phyloP scores from a whole-genome alignment of 2,797 vertebrate genomes.

The Buceros bicornis region DNA sequence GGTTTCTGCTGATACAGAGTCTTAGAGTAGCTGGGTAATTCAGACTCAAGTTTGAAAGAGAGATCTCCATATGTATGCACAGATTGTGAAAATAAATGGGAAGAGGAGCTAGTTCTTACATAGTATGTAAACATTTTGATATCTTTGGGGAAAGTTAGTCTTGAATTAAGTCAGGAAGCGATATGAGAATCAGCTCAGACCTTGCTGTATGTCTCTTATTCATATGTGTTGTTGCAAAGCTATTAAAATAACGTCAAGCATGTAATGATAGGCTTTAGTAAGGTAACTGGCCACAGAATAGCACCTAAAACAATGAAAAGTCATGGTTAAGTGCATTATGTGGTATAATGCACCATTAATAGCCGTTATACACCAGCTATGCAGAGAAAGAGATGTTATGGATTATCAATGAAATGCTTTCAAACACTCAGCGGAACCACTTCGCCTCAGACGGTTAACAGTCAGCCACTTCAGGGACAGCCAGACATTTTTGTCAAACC shows the following conservation, averaged over 20 bases:
- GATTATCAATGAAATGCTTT: slow-evolving; percentile 17
- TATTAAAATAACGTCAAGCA: slow-evolving; percentile 66
- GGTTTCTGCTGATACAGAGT: slow-evolving; percentile 5
- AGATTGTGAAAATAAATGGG: background rate
- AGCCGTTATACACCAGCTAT: background rate
- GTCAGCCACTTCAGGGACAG: background rate
- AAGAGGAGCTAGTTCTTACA: background rate
- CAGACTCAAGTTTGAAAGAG: background rate
- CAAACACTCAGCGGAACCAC: background rate
- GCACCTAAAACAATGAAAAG: background rate
- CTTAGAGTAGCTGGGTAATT: background rate
- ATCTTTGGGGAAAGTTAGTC: slow-evolving; percentile 8
- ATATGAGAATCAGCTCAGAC: slow-evolving; percentile 12
- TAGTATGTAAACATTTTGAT: slow-evolving; percentile 11
- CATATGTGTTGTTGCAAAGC: slow-evolving; percentile 47
- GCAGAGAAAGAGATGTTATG: background rate
- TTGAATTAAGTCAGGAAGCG: slow-evolving; percentile 41
- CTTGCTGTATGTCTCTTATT: slow-evolving; percentile 21
- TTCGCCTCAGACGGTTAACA: background rate
- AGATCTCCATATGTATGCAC: background rate
- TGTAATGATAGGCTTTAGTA: slow-evolving; percentile 47
- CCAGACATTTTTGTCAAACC: background rate
- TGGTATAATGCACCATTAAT: slow-evolving; percentile 23
- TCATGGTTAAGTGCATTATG: background rate
- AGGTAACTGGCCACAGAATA: slow-evolving; percentile 31